phyloP scores from a whole-genome alignment of 2,113 vertebrate genomes.

The Recurvirostra avosetta region DNA sequence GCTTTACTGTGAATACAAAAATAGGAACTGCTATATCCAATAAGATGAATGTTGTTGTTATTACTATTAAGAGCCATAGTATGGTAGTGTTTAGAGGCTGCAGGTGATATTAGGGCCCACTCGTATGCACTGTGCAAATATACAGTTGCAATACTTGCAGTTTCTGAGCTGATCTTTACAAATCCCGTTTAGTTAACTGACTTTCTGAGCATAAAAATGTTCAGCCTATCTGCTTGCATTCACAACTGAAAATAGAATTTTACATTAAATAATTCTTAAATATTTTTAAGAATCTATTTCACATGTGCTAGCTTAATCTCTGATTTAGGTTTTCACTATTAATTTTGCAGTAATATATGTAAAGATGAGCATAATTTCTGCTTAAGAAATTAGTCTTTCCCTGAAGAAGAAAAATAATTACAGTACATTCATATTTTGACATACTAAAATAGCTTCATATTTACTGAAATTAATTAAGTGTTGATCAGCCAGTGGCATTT shows the following conservation, averaged over 20 bases:
- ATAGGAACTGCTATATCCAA: slow-evolving; percentile 17
- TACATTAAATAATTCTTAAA: not conserved
- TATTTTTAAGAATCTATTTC: slow-evolving; percentile 9
- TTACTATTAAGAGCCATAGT: slow-evolving; percentile 45
- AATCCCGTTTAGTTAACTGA: slow-evolving; percentile 19
- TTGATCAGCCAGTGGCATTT: slow-evolving; percentile 63
- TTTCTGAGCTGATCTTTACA: slow-evolving; percentile 46
- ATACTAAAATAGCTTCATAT: slow-evolving; percentile 64
- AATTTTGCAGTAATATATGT: slow-evolving; percentile 31
- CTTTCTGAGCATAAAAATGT: not conserved
- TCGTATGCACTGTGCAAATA: slow-evolving; percentile 54
- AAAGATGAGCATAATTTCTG: slow-evolving; percentile 59
- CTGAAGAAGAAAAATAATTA: slow-evolving; percentile 58
- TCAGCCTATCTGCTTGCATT: not conserved
- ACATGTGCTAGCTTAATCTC: not conserved
- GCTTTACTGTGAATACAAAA: slow-evolving; percentile 43
- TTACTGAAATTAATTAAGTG: slow-evolving; percentile 72
- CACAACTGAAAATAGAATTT: not conserved
- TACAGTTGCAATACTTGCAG: slow-evolving; percentile 4
- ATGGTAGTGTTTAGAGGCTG: slow-evolving; percentile 42
- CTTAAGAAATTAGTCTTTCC: slow-evolving; percentile 54
- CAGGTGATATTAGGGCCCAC: slow-evolving; percentile 38
- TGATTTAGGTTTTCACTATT: slow-evolving; percentile 20
- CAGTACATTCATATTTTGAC: slow-evolving; percentile 55
- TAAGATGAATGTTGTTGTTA: slow-evolving; percentile 57